Conservation (phyloP, 2,113 vertebrate species). For the Lipotes vexillifer region DNA sequence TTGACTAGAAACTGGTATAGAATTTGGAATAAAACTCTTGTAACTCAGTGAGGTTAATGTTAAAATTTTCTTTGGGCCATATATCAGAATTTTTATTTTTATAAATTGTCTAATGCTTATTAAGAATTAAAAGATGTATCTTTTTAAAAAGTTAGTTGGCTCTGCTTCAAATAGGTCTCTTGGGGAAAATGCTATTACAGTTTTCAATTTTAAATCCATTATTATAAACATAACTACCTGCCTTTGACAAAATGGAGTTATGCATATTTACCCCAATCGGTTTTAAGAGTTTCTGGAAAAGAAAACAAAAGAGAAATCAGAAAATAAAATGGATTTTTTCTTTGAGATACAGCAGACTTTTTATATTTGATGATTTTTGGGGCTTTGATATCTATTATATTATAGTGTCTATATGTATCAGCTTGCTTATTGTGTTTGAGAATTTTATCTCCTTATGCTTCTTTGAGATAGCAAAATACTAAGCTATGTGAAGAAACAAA, state of each 20-base stretch:
- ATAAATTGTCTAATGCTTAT: neutral
- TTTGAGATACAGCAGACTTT: neutral
- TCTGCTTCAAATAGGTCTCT: neutral
- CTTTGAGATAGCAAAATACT: neutral
- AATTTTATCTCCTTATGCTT: neutral
- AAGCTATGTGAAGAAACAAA: neutral
- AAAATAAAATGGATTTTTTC: neutral
- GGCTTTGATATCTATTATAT: neutral
- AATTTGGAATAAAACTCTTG: neutral
- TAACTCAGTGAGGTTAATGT: neutral
- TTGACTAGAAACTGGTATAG: neutral
- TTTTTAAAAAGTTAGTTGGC: neutral
- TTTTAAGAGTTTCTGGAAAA: constrained; percentile 29
- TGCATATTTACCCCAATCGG: neutral
- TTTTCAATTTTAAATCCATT: constrained; percentile 2
- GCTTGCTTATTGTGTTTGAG: neutral
- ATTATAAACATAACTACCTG: neutral
- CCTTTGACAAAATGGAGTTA: neutral
- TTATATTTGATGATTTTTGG: neutral
- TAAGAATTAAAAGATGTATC: neutral
- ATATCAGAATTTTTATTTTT: neutral
- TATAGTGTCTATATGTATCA: neutral
- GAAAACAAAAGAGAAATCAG: neutral
- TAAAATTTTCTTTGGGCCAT: neutral
- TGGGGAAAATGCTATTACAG: neutral